Conservation (phyloP, 2,797 vertebrate species). For the Lepus oiostolus region DNA sequence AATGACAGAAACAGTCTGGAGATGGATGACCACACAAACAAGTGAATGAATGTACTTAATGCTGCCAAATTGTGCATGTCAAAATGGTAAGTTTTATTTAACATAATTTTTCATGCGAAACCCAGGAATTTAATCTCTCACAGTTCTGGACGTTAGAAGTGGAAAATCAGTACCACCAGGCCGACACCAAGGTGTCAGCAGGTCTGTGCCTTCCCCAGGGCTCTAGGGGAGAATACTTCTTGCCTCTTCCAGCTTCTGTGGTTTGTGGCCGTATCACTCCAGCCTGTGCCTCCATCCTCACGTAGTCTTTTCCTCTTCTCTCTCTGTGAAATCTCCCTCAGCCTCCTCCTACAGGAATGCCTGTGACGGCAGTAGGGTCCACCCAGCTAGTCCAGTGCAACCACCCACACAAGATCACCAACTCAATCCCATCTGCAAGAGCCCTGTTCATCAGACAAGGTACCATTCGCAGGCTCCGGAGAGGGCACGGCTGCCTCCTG, state of each 20-base stretch:
- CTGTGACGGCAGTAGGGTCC: background rate
- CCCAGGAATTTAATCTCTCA: background rate
- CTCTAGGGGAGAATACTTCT: background rate
- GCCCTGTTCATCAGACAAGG: background rate
- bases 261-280: background rate
- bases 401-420: background rate
- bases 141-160: background rate
- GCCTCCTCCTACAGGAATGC: background rate
- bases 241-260: background rate
- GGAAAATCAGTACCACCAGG: background rate
- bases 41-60: background rate
- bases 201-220: background rate
- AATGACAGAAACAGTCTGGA: background rate
- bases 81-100: background rate
- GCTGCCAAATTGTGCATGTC: background rate
- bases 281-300: background rate
- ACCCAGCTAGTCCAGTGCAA: background rate
- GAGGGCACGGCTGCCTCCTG: background rate
- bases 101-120: background rate
- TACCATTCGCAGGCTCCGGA: background rate
- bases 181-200: background rate
- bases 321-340: background rate
- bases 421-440: background rate
- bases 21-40: background rate
- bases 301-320: background rate